Conservation (phyloP, 2,797 vertebrate species). For the Steatocranus sp. region DNA sequence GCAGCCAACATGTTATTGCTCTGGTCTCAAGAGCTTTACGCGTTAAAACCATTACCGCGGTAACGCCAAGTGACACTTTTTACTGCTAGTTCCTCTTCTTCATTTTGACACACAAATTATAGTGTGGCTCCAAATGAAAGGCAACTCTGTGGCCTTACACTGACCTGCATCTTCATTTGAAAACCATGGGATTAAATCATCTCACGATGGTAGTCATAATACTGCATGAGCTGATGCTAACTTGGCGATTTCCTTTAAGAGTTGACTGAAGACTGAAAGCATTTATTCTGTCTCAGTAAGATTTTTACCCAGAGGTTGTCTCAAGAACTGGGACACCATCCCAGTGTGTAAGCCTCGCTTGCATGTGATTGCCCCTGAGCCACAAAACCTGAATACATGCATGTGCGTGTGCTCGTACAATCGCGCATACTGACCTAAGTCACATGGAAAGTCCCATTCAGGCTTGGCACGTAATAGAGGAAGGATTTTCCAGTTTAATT, state of each 20-base stretch:
- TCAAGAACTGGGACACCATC: conserved; percentile 54
- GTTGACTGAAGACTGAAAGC: conserved; percentile 9
- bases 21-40: conserved; percentile 12
- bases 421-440: conserved; percentile 31
- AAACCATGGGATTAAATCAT: background rate
- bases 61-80: background rate
- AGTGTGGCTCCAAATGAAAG: background rate
- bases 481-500: conserved; percentile 58
- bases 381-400: conserved; percentile 28
- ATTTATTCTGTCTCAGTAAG: conserved; percentile 6
- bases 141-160: background rate
- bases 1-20: conserved; percentile 24
- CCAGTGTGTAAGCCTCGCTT: conserved; percentile 20
- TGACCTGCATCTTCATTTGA: background rate
- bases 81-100: background rate
- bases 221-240: background rate
- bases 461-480: background rate
- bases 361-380: conserved; percentile 35
- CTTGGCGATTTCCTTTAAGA: background rate
- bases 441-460: conserved; percentile 57
- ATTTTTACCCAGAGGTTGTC: conserved; percentile 29
- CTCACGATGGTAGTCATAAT: background rate
- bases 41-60: conserved; percentile 39
- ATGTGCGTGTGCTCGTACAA: background rate
- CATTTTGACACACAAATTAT: conserved; percentile 7